phyloP scores from a whole-genome alignment of 2,113 vertebrate species.

The Chloebia gouldiae region DNA sequence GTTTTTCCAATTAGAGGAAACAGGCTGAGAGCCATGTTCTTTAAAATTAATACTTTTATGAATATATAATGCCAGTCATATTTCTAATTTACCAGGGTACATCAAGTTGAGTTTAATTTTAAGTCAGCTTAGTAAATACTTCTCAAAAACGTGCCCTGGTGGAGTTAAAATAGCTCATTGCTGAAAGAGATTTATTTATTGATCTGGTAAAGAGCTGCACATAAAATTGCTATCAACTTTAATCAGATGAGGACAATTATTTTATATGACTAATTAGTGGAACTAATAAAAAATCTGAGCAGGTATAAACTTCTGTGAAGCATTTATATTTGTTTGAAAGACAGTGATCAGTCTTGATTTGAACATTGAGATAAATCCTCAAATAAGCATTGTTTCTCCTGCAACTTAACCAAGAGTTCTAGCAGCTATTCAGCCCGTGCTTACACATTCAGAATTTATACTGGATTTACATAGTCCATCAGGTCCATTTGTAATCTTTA shows the following conservation, averaged over 20 bases:
- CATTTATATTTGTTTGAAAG: neutral
- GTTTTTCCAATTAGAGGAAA: neutral
- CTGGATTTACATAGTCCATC: fast-evolving
- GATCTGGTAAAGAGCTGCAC: neutral
- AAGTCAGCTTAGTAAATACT: neutral
- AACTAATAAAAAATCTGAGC: neutral
- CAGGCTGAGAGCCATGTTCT: neutral
- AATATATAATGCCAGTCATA: neutral
- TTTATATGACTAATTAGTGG: neutral
- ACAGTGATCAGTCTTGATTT: neutral
- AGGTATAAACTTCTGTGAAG: neutral
- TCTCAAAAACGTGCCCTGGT: neutral
- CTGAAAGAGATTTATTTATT: neutral
- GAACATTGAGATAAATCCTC: neutral
- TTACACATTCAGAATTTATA: neutral
- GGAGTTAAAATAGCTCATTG: neutral
- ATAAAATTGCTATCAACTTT: neutral
- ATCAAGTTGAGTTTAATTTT: neutral
- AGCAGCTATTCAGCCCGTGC: neutral
- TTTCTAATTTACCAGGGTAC: neutral
- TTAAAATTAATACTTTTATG: conserved; percentile 1
- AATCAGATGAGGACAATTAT: neutral
- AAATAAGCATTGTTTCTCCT: neutral
- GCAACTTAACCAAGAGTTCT: neutral
- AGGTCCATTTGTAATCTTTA: neutral